Conservation (phyloP, 2,888 invertebrate species). For the Drepana falcataria region DNA sequence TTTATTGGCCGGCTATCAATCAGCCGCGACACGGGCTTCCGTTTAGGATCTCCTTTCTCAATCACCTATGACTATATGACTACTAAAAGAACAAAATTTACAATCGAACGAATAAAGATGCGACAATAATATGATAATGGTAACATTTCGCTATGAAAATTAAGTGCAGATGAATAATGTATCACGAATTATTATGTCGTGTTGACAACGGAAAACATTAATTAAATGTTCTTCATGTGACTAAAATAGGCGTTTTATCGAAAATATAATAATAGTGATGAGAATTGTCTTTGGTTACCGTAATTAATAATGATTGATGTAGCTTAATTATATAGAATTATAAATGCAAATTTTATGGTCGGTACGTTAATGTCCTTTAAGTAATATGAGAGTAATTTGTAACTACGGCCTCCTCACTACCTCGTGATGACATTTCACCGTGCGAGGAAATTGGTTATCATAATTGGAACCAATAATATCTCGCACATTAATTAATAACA, state of each 20-base stretch:
- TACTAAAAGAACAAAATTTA: too few relatives aligned
- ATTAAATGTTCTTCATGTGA: constrained; percentile 18
- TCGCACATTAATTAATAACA: constrained; percentile 4
- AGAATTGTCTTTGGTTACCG: constrained; percentile 38
- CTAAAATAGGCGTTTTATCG: constrained; percentile 5
- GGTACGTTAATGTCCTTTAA: constrained; percentile 38
- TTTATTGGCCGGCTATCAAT: constrained; percentile 65
- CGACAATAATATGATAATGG: not conserved
- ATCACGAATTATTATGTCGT: constrained; percentile 1
- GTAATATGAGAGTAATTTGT: constrained; percentile 50
- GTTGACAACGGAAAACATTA: constrained; percentile 10
- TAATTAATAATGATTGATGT: constrained; percentile 57
- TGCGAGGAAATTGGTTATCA: constrained; percentile 23
- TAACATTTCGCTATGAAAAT: not conserved
- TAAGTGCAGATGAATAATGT: constrained; percentile 1
- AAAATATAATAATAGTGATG: constrained; percentile 21
- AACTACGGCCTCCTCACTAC: constrained; percentile 26
- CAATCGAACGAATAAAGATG: not conserved
- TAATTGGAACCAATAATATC: constrained; percentile 33
- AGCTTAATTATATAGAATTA: constrained; percentile 35
- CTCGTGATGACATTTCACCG: constrained; percentile 42
- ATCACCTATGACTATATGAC: constrained; percentile 3
- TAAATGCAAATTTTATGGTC: constrained; percentile 48
- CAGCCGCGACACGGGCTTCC: constrained; percentile 61
- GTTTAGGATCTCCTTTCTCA: constrained; percentile 57